Evolutionary conservation across 2,888 invertebrate species (phyloP), one percentile per base, ranked within the genome.

Genomic region (Biston stratarius): DNA sequence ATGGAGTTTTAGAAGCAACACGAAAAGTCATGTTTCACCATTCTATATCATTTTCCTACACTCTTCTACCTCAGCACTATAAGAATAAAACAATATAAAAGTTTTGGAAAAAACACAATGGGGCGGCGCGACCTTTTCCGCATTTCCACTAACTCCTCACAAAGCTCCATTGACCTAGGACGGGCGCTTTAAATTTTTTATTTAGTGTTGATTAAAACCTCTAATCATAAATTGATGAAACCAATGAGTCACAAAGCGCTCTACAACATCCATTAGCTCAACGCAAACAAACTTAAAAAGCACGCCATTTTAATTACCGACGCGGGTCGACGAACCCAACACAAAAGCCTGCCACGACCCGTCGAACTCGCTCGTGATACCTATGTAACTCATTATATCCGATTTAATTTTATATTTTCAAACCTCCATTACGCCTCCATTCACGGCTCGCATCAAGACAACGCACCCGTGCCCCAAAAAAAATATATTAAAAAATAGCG

Each of bases 401-500:
- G 83, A 86, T 88, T 90, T 90, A 90, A 90, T 91, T 89, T 90
- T 88, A 88, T 90, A 89, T 87, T 91, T 85, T 79, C 81, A 83
- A 84, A 76, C 86, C 76, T 84, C 89, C 90, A 90, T 91, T 89
- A 90, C 79, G 79, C 83, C 83, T 84, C 85, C 89, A 89, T 89
- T 90, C 85, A 89, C 81, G 80, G 69, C 80, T 71, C 74, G 83
- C 82, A 80, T 83, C 79, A 81, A 82, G 82, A 81, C 83, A 80
- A 82, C 79, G 80, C 77, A 82, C 85, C 83, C 80, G 86, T 85
- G 86, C 84, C 82, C 76, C 44, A 75, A 75, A 75, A 63, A 72
- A 71, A 67, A 77, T 71, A 72, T 44, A 73, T 69, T 74, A 63
- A 78, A 82, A 83, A 82, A 80, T 2, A 24, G 71, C 77, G 75